Base-by-base conservation (phyloP, 2,888 invertebrate species). In the Ophion obscuratus region DNA sequence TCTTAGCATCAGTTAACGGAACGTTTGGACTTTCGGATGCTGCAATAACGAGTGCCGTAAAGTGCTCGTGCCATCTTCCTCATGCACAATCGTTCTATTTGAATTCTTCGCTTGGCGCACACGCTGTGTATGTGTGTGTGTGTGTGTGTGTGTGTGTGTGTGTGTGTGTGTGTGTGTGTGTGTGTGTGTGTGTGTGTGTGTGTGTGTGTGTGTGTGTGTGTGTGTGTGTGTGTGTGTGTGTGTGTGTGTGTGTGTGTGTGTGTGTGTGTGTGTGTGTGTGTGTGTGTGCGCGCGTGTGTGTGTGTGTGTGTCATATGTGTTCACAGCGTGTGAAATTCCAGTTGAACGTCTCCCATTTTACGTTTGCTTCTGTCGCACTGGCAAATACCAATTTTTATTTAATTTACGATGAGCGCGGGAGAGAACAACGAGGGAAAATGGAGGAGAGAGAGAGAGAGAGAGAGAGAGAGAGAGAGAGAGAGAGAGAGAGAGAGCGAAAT, bases 41-140 rank as follows among this genome's bases (percentile, higher is more conserved):
- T 66, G 71, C 40, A 81, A 47, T 67, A 84, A 84, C 80, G 81
- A 73, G 81, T 67, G 70, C 64, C 80, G 71, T 84, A 80, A 84
- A 84, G 71, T 84, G 10, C 59, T 59, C 62, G 77, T 67, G 80
- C 84, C 66, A 76, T 61, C 73, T 59, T 40, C 44, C 47, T 73
- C 20, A 9, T 31, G 2, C 36, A 27, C 9, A 57, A 14, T 82
- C 77, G 27, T 77, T 83, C 68, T 83, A 64, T 27, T 83, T 61
- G 57, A 24, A 44, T 75, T 53, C 47, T 71, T 20, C 36, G 14
- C 7, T 40, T 20, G 2, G 11, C 20, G n/a, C 57, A 24, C 24
- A 24, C 24, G 24, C 24, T 24, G 24, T 24, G 24, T 24, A 2
- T 24, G 24, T 24, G 24, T 24, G 24, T 24, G 24, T 24, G 24